Conservation (phyloP, 2,797 vertebrate genomes). For the Adrianichthys oophorus region DNA sequence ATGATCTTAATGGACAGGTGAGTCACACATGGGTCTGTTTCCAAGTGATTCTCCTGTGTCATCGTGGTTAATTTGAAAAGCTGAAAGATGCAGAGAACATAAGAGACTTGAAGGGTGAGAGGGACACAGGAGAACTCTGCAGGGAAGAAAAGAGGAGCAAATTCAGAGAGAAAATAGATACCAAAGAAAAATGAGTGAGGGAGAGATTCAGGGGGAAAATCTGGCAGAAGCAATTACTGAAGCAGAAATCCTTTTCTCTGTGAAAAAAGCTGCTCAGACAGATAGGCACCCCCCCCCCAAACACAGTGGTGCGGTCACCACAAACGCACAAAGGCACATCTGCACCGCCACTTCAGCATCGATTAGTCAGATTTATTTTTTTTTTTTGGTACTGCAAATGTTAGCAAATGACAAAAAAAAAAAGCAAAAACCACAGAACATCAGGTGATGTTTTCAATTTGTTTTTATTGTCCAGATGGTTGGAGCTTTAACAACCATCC, state of each 20-base stretch:
- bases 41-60: slow-evolving; percentile 35
- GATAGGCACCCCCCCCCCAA: slow-evolving; percentile 34
- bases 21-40: slow-evolving; percentile 16
- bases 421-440: too few relatives aligned
- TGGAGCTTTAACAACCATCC: too few relatives aligned
- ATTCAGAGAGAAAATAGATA: slow-evolving; percentile 46
- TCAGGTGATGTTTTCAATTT: too few relatives aligned
- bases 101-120: slow-evolving; percentile 30
- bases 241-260: slow-evolving; percentile 74
- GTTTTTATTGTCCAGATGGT: not conserved
- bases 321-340: not conserved
- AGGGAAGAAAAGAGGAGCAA: slow-evolving; percentile 36
- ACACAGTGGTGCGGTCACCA: not conserved
- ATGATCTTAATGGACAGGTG: slow-evolving; percentile 42
- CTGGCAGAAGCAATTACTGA: slow-evolving; percentile 74
- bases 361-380: too few relatives aligned
- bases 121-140: slow-evolving; percentile 36
- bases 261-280: slow-evolving; percentile 71
- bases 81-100: slow-evolving; percentile 37
- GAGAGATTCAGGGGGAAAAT: slow-evolving; percentile 50
- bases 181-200: slow-evolving; percentile 63
- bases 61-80: slow-evolving; percentile 53
- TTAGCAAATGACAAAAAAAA: too few relatives aligned
- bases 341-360: slow-evolving; percentile 1
- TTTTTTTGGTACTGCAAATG: too few relatives aligned